These are phyloP conservation scores for Gallinago undulata DNA, from an alignment of 2,113 vertebrate species.

Conservation along the genomic window DNA sequence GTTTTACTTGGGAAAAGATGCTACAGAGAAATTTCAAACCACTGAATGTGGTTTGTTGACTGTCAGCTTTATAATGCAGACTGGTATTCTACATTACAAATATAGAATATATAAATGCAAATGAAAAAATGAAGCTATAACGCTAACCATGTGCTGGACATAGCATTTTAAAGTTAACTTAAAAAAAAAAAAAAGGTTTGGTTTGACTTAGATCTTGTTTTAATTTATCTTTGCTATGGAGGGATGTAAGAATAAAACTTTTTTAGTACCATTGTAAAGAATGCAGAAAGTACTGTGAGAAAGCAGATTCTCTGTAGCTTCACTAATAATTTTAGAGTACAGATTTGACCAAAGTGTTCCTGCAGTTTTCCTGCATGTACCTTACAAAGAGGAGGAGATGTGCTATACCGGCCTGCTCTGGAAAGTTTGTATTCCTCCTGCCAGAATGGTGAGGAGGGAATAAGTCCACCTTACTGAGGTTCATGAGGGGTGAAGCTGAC, in stretches of 20 bases:
- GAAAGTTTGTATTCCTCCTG: background rate
- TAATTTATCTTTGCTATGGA: background rate
- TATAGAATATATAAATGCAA: background rate
- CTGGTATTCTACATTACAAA: background rate
- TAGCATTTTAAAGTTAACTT: background rate
- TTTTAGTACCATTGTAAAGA: background rate
- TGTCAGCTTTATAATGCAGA: background rate
- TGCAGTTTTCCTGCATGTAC: background rate
- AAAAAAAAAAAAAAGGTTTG: accelerated
- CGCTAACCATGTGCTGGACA: background rate
- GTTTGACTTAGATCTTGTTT: background rate
- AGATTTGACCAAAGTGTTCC: background rate
- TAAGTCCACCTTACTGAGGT: background rate
- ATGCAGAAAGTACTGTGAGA: background rate
- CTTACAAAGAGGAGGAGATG: background rate
- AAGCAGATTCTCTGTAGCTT: background rate
- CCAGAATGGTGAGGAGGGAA: background rate
- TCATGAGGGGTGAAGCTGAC: background rate
- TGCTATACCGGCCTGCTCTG: background rate
- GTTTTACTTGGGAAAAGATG: background rate
- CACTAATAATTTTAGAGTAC: background rate
- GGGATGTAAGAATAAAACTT: background rate
- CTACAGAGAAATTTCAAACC: background rate
- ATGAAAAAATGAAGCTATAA: background rate
- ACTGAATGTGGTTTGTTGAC: background rate